Evolutionary conservation across 2,888 invertebrate genomes (phyloP), one percentile per base, ranked within the genome.

Genomic region (Epistrophe eligans): DNA sequence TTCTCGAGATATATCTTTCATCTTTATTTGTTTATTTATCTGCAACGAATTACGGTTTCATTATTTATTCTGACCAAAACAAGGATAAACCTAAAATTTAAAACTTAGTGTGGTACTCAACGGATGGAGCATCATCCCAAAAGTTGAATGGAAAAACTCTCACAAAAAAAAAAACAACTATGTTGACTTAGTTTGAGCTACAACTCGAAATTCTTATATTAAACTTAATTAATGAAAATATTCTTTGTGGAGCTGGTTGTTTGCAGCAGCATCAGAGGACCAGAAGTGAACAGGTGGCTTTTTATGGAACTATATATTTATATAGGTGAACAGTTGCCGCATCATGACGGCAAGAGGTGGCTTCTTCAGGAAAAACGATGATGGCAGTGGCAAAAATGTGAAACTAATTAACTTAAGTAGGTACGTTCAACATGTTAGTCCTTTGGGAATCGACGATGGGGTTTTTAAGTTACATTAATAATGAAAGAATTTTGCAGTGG

Each of bases 361-460:
- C 62, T 40, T 19, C 40, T 62, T 24, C 60, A 48, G 62, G 60
- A 60, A 70, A 55, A 60, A 71, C 40, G 57, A 64, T 66, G 48
- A 64, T 66, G 48, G 19, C 50, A 10, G 35, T 50, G 50, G 66
- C 38, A 45, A 77, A 80, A 84, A 67, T 72, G 58, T 67, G 66
- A 76, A 80, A 60, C 71, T 80, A 84, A 76, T 80, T 84, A 84
- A 77, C 64, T 77, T 66, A 76, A 84, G 76, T 76, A 80, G 67
- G 67, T 19, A 67, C 58, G 58, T 84, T 72, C 48, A 74, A 71
- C 60, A 66, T 72, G 66, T 71, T 73, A 38, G 73, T 45, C 35
- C 24, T 62, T 52, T 38, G 32, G 19, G 57, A 67, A 28, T 35
- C 11, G n/a, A 60, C 40, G 24, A 77, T 35, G 48, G 24, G 43